Base-by-base conservation (phyloP, 2,113 vertebrate genomes). In the Chloropsis cyanopogon region DNA sequence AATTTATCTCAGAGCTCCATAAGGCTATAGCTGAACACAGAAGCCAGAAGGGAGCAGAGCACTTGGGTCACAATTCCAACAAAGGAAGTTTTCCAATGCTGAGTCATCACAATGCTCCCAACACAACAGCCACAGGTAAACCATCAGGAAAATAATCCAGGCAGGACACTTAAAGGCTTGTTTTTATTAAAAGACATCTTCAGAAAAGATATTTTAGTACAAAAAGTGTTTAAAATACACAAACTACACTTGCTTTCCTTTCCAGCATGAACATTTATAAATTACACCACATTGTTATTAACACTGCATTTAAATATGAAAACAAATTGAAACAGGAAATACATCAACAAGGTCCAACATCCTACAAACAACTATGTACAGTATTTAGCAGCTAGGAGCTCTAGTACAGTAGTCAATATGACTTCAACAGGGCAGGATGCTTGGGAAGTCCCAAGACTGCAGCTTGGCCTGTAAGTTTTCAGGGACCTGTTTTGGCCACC, bases 341-440 rank as follows among this genome's bases (percentile, higher is more conserved):
- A 68, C 90, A 78, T 66, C 16, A 2, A 90, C 81, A 54, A 73
- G 79, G 59, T 61, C 63, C 65, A 93, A 65, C 88, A 46, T 69
- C 84, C 90, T 92, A 95, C 86, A 82, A 86, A 93, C 9, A 56
- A 80, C 92, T 97, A 94, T 93, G 39, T 96, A 95, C 96, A 97
- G 14, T 73, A 85, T 47, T 68, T 91, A 96, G 90, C 96, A 96
- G 96, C 96, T 89, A 91, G 92, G 91, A 91, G 82, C 76, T 81
- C 87, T 90, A 92, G 95, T 81, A 76, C 53, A 64, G 69, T 39
- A 97, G 96, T 97, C 97, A 97, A 97, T 97, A 96, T 97, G 96
- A 97, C 97, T 95, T 91, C 85, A 78, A 78, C 33, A 83, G 92
- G 88, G 88, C 14, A n/a, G 88, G 92, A 94, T 64, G 76, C 96